Percentiles rank a stretch among this genome's conserved stretches.
Conservation (phyloP, 1,140 invertebrate species). For the Battus philenor region DNA sequence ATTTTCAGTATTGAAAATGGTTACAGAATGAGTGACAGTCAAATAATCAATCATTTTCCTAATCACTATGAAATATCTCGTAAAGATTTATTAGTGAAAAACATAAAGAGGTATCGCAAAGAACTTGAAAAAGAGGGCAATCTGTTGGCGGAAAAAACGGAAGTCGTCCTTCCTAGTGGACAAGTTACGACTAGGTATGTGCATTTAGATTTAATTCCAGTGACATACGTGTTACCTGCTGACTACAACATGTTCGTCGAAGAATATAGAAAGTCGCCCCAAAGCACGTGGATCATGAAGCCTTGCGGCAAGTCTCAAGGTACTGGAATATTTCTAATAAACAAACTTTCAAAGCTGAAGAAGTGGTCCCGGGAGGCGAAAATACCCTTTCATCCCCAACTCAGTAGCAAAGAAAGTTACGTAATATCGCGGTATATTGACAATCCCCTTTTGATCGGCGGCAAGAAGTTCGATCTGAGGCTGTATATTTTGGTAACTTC, state of each 20-base stretch:
- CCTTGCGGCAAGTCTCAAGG: conserved; percentile 94
- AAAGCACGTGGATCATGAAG: conserved; percentile 98
- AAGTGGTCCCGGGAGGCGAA: conserved; percentile 89
- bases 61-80: conserved; percentile 97
- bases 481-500: conserved; percentile 91
- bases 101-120: conserved; percentile 95
- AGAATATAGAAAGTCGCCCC: conserved; percentile 93
- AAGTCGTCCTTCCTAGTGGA: conserved; percentile 74
- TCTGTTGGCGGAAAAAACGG: conserved; percentile 85
- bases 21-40: conserved; percentile 92
- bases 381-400: conserved; percentile 86
- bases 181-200: conserved; percentile 86
- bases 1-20: conserved; percentile 94
- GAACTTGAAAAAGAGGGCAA: conserved; percentile 94
- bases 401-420: conserved; percentile 87
- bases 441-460: conserved; percentile 89
- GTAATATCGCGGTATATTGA: conserved; percentile 93
- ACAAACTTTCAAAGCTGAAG: conserved; percentile 90
- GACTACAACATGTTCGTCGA: conserved; percentile 98
- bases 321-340: conserved; percentile 90
- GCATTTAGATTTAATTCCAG: conserved; percentile 93
- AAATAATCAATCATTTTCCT: conserved; percentile 93
- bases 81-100: conserved; percentile 96
- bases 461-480: conserved; percentile 91
- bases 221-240: conserved; percentile 95